Evolutionary conservation across 2,113 vertebrate genomes (phyloP).

Genomic region (Ginglymostoma cirratum): DNA sequence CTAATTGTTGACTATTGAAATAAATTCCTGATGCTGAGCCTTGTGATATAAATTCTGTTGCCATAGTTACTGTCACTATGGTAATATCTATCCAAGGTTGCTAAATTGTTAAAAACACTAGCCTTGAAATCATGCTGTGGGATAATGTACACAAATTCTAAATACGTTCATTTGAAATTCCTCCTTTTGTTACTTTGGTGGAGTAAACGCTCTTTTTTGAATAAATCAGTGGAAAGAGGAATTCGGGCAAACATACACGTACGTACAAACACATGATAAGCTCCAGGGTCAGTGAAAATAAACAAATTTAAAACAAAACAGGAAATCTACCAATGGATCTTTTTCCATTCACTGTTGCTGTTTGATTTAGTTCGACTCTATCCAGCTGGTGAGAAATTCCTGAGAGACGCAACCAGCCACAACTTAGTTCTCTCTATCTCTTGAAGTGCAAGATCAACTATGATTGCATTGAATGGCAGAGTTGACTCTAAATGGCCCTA

Average conservation of each 20-base stretch:
- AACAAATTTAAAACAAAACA: neutral
- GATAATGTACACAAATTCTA: neutral
- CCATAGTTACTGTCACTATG: slow-evolving; percentile 26
- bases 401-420: neutral
- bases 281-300: neutral
- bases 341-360: neutral
- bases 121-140: neutral
- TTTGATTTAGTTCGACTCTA: neutral
- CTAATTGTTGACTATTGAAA: neutral
- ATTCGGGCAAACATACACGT: neutral
- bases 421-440: neutral
- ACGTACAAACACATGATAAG: neutral
- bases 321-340: neutral
- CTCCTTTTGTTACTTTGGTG: neutral
- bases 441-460: too few relatives aligned
- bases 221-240: neutral
- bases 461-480: too few relatives aligned
- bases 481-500: too few relatives aligned
- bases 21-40: neutral
- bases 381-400: neutral
- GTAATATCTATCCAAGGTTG: slow-evolving; percentile 8
- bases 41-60: neutral
- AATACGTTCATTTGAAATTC: neutral
- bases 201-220: neutral
- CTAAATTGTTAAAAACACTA: neutral